Conservation (phyloP, 2,888 invertebrate species). For the Empis livida region DNA sequence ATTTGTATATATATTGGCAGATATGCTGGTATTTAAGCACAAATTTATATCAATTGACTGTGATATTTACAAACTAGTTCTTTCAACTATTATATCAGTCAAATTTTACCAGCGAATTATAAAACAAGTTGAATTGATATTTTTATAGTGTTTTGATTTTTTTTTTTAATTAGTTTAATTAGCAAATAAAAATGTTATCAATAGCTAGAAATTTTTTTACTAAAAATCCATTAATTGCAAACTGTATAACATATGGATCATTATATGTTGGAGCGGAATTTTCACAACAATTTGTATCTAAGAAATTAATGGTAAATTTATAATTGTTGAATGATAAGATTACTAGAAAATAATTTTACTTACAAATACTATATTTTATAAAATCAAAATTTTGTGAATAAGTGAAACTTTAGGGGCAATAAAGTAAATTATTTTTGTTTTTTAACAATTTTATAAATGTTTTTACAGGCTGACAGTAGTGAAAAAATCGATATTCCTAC, state of each 20-base stretch:
- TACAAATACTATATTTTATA: too few relatives aligned
- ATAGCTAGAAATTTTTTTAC: conserved; percentile 28
- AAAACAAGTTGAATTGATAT: not conserved
- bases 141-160: not conserved
- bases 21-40: too few relatives aligned
- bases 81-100: not conserved
- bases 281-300: conserved; percentile 62
- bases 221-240: conserved; percentile 41
- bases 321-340: conserved; percentile 2
- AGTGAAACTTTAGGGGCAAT: too few relatives aligned
- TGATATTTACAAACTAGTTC: not conserved
- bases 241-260: conserved; percentile 55
- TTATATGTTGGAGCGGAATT: conserved; percentile 69
- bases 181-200: not conserved
- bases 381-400: too few relatives aligned
- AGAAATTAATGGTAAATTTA: conserved; percentile 47
- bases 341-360: too few relatives aligned
- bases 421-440: not conserved
- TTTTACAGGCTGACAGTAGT: conserved; percentile 13
- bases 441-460: conserved; percentile 6
- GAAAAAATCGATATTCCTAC: conserved; percentile 39
- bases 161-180: not conserved
- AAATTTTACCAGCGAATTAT: not conserved
- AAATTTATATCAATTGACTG: not conserved
- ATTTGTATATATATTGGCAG: too few relatives aligned